A percentile compares a stretch with the other conserved stretches of the same genome.
Conservation (phyloP, 2,113 vertebrate species). For the Epinephelus moara region DNA sequence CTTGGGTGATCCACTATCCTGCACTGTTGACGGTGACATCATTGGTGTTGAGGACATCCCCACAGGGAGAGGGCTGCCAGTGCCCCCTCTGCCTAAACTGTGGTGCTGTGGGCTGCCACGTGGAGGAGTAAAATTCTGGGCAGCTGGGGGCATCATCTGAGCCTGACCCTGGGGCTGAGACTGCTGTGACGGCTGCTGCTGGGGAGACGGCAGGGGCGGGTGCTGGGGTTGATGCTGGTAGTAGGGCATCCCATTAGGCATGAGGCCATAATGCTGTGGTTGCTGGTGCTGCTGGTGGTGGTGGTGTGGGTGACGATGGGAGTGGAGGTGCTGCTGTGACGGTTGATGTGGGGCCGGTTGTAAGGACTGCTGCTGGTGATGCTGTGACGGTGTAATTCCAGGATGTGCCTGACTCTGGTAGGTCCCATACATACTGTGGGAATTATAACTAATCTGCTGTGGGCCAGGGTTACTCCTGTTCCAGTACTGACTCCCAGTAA, state of each 20-base stretch:
- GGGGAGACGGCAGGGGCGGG: conserved; percentile 64
- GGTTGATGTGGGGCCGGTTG: conserved; percentile 73
- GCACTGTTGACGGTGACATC: conserved; percentile 70
- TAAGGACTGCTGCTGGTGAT: conserved; percentile 83
- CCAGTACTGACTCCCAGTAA: conserved; percentile 88
- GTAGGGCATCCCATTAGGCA: conserved; percentile 84
- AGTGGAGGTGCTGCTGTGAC: conserved; percentile 77
- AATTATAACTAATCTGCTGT: conserved; percentile 87
- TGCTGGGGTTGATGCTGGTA: conserved; percentile 82
- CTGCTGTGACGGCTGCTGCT: conserved; percentile 54
- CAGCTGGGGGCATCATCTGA: conserved; percentile 72
- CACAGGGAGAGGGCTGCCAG: conserved; percentile 77
- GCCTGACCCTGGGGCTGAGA: conserved; percentile 71
- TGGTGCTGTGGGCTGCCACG: conserved; percentile 82
- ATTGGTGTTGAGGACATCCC: conserved; percentile 67
- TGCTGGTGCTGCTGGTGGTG: conserved; percentile 78
- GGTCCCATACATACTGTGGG: conserved; percentile 78
- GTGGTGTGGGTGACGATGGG: conserved; percentile 74
- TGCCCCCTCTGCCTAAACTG: conserved; percentile 67
- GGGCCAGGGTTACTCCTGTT: conserved; percentile 87
- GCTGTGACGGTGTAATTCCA: conserved; percentile 74
- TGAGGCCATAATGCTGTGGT: conserved; percentile 80
- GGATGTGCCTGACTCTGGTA: conserved; percentile 82
- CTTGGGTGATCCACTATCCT: conserved; percentile 78
- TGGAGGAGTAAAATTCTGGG: conserved; percentile 81